These are phyloP conservation scores for Prionchulus punctatus DNA, from an alignment of 2,888 invertebrate genomes.

Conservation along the genomic window DNA sequence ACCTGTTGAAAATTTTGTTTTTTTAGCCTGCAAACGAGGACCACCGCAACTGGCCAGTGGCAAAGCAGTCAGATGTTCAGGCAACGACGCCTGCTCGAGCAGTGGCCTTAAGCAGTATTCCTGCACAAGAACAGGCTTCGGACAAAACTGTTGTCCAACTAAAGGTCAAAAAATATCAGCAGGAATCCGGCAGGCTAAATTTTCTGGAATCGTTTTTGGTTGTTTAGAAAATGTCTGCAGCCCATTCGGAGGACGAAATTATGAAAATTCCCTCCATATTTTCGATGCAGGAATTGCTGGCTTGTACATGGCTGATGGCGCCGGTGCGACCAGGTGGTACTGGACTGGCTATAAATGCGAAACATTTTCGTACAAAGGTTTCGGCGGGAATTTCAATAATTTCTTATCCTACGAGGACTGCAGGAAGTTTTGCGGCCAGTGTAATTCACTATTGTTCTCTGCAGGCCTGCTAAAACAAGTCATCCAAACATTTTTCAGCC, in stretches of 20 bases:
- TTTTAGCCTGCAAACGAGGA: conserved; percentile 4
- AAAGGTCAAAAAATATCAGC: no score
- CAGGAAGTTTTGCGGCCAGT: neutral
- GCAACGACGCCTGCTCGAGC: neutral
- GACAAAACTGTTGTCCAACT: no score
- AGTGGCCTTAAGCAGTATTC: neutral
- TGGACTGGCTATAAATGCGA: conserved; percentile 16
- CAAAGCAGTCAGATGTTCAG: neutral
- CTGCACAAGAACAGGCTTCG: no score
- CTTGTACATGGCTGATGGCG: neutral
- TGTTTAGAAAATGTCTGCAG: neutral
- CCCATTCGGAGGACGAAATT: neutral
- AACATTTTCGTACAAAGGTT: conserved; percentile 25
- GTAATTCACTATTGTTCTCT: neutral
- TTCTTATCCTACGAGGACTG: conserved; percentile 26
- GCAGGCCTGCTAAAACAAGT: no score
- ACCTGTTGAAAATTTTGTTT: no score
- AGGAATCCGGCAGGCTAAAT: no score
- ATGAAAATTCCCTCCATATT: neutral
- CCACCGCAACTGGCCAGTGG: neutral
- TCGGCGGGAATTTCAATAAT: conserved; percentile 29
- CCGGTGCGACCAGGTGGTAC: neutral
- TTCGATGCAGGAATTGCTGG: neutral
- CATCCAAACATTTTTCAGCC: no score
- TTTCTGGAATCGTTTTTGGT: no score